Evolutionary conservation across 2,113 vertebrate species (phyloP), one percentile per base, ranked within the genome.

Genomic region (Protomyctophum bolini): DNA sequence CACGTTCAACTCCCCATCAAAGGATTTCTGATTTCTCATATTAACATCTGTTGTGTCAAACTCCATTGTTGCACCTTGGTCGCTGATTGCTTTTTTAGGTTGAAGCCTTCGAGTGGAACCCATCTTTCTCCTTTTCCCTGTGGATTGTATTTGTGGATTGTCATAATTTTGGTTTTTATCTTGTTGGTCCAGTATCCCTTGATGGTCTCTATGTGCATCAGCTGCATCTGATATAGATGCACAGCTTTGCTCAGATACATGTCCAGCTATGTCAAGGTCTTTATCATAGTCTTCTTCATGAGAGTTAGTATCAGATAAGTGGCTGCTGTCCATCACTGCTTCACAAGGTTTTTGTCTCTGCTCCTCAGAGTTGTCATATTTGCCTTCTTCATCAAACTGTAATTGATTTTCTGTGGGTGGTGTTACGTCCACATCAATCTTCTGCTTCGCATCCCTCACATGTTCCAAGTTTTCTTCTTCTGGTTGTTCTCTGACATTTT

Each of bases 101-200:
- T 41, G 12, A 33, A 3, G 11, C 45, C 68, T 82, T 8, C 77
- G 76, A 63, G 73, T 74, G 58, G 83, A 80, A 48, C 80, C 80
- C 45, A 82, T 75, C 72, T 77, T 85, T 62, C 62, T 74, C 52
- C 54, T 80, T 29, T 71, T 72, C 63, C 11, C 75, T 51, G 57
- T 15, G n/a, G 54, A 28, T 11, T 77, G 68, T 3, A 41, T 41
- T 1, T 2, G 33, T 41, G 33, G 33, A 41, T 41, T 41, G 1
- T 33, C 21, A 28, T 15, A 9, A 47, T 9, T 9, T 15, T 2
- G 7, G 11, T 28, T 33, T 47, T 21, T 41, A n/a, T 28, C 10
- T 2, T 3, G 56, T 21, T 15, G 10, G 41, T 10, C 3, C 10
- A 50, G 66, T 58, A 59, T 45, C 11, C 15, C 15, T 29, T 8